Evolutionary conservation across 2,888 invertebrate genomes (phyloP).

Genomic region (Agrochola circellaris): DNA sequence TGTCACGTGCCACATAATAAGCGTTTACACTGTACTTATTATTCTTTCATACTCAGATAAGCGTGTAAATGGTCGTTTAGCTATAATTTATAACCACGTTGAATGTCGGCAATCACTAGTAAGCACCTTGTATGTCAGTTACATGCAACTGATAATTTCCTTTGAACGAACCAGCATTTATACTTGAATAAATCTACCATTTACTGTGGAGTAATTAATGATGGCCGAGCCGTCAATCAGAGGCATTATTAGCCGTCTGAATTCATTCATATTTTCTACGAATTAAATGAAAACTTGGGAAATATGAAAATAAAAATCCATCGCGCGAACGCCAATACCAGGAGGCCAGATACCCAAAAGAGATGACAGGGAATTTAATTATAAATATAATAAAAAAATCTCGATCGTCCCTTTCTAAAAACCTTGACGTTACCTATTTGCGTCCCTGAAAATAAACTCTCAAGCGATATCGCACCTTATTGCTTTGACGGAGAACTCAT

Average conservation of each 20-base stretch:
- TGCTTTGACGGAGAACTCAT: constrained; percentile 68
- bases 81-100: constrained; percentile 32
- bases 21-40: constrained; percentile 2
- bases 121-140: constrained; percentile 23
- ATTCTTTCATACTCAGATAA: constrained; percentile 39
- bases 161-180: constrained; percentile 8
- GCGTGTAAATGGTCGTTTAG: constrained; percentile 17
- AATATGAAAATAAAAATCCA: constrained; percentile 79
- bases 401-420: constrained; percentile 86
- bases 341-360: constrained; percentile 84
- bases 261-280: constrained; percentile 56
- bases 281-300: constrained; percentile 82
- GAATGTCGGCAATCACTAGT: constrained; percentile 13
- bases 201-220: constrained; percentile 32
- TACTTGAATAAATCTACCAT: constrained; percentile 26
- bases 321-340: constrained; percentile 88
- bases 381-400: constrained; percentile 90
- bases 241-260: constrained; percentile 66
- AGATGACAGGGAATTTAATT: constrained; percentile 90
- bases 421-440: constrained; percentile 70
- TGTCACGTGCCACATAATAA: constrained; percentile 6
- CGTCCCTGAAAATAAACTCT: constrained; percentile 70
- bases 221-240: constrained; percentile 42
- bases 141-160: background rate
- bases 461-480: constrained; percentile 80